These are phyloP conservation scores for Ichneumon xanthorius DNA, from an alignment of 2,888 invertebrate genomes.

Conservation along the genomic window DNA sequence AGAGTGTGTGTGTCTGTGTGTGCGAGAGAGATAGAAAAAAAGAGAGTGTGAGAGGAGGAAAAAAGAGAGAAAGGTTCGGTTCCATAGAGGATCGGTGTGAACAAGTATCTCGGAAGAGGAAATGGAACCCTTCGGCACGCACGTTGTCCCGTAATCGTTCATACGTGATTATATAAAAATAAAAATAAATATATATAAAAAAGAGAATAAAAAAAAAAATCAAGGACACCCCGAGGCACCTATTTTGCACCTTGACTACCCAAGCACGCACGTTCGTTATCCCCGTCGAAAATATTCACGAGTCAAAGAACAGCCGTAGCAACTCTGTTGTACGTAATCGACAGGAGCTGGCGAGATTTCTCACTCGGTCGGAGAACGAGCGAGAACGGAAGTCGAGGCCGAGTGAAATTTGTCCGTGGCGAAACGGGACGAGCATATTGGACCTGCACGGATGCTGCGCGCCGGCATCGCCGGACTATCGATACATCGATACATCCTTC, in stretches of 20 bases:
- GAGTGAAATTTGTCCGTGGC: not conserved
- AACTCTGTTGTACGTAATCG: slow-evolving; percentile 7
- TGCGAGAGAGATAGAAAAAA: not conserved
- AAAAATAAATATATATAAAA: not conserved
- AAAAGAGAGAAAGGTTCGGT: not conserved
- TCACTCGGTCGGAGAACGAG: not conserved
- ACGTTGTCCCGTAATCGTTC: slow-evolving; percentile 4
- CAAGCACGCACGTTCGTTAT: not conserved
- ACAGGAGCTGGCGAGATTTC: not conserved
- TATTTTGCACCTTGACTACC: not conserved
- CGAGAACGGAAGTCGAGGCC: not conserved
- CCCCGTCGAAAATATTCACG: not conserved
- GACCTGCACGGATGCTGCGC: no score
- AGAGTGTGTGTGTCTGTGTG: slow-evolving; percentile 5
- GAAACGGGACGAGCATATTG: not conserved
- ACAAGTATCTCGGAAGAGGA: not conserved
- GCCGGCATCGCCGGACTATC: no score
- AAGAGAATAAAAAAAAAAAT: no score
- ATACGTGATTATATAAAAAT: not conserved
- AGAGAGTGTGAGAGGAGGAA: not conserved
- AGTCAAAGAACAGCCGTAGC: not conserved
- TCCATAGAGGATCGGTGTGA: no score
- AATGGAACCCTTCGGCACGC: slow-evolving; percentile 5
- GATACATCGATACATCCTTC: not conserved
- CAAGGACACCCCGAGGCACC: not conserved